Conservation (phyloP, 64 coral and sea anemone genomes). For the Dendrophyllia cribrosa region DNA sequence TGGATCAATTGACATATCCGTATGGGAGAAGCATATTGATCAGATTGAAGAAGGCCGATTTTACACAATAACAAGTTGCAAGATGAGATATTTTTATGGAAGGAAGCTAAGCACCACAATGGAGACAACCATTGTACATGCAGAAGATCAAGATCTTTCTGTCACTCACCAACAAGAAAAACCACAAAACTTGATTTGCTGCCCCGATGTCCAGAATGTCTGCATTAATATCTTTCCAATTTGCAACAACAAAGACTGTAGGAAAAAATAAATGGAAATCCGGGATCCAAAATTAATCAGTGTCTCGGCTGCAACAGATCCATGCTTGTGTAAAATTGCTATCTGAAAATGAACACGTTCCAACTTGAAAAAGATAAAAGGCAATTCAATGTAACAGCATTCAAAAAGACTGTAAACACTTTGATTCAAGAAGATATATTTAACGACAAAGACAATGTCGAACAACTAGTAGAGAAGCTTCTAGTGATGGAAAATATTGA, state of each 20-base stretch:
- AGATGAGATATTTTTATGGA: background rate
- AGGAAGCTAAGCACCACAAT: background rate
- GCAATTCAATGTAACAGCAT: background rate
- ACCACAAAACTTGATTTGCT: background rate
- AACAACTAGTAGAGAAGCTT: no score
- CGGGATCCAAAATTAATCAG: background rate
- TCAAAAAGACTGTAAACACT: no score
- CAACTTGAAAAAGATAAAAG: background rate
- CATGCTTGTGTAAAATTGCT: background rate
- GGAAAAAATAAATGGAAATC: no score
- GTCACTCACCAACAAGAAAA: background rate
- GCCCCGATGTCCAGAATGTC: background rate
- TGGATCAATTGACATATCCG: slow-evolving; percentile 3
- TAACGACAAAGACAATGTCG: no score
- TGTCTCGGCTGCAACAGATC: background rate
- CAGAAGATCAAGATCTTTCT: background rate
- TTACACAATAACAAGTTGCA: background rate
- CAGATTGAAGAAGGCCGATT: slow-evolving; percentile 1
- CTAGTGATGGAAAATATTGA: no score
- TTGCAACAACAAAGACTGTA: background rate
- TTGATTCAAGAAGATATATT: no score
- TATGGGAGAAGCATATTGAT: background rate
- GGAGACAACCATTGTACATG: background rate
- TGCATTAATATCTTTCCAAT: background rate
- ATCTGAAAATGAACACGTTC: background rate